Evolutionary conservation across 2,113 vertebrate species (phyloP).

Genomic region (Alosa alosa): DNA sequence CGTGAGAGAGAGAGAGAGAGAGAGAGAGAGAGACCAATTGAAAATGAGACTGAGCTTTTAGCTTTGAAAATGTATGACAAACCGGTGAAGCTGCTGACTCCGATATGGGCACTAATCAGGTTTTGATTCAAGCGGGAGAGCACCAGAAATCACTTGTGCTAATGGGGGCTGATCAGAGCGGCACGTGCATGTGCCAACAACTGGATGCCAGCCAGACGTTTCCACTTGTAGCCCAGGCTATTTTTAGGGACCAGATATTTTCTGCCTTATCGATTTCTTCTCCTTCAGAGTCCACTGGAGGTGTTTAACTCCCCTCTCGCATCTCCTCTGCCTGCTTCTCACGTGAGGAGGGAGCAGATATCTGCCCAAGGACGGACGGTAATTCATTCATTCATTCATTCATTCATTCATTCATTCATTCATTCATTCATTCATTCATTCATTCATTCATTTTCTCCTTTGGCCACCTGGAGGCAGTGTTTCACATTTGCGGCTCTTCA

Average conservation of each 20-base stretch:
- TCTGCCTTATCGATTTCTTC: constrained; percentile 20
- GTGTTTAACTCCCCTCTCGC: constrained; percentile 14
- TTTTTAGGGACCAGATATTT: constrained; percentile 28
- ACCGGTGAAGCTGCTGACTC: not conserved
- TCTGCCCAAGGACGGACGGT: no score
- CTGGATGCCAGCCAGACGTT: not conserved
- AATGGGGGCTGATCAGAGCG: not conserved
- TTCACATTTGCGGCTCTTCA: not conserved
- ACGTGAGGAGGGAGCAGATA: not conserved
- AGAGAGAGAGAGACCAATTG: not conserved
- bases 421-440: no score
- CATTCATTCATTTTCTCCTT: not conserved
- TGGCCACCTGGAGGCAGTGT: constrained; percentile 24
- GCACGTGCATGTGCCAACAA: not conserved
- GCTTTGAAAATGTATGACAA: not conserved
- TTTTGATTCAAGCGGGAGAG: not conserved
- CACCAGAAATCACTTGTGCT: not conserved
- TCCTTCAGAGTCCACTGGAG: not conserved
- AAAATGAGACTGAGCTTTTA: not conserved
- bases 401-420: no score
- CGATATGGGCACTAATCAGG: not conserved
- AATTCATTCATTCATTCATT: no score
- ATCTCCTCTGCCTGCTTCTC: constrained; percentile 9
- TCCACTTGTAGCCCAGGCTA: not conserved
- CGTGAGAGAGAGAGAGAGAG: not conserved